Percentiles rank a stretch among this genome's conserved stretches.
These are phyloP conservation scores for Apaloderma vittatum DNA, from an alignment of 2,113 vertebrate genomes.

Conservation along the genomic window DNA sequence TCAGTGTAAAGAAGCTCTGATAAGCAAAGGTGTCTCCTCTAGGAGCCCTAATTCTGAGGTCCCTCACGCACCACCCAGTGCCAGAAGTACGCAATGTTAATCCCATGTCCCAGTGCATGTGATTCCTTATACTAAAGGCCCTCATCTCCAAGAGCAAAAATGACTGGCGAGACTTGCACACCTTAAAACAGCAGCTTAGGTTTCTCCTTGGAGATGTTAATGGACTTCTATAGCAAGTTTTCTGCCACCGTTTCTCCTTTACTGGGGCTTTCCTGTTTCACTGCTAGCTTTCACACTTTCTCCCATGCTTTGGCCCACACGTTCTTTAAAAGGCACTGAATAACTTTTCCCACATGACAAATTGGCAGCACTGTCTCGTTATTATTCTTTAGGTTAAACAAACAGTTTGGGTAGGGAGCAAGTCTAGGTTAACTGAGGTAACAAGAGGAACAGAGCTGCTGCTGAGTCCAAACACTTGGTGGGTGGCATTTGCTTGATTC, in stretches of 20 bases:
- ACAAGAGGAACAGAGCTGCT: constrained; percentile 38
- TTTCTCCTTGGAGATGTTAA: background rate
- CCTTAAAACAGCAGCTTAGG: background rate
- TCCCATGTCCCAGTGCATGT: rapidly evolving
- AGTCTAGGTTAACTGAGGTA: constrained; percentile 62
- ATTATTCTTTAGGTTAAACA: constrained; percentile 68
- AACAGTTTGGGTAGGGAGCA: constrained; percentile 61
- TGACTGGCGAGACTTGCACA: background rate
- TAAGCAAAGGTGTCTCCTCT: background rate
- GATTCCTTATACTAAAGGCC: background rate
- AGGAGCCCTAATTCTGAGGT: background rate
- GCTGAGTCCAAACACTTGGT: constrained; percentile 38
- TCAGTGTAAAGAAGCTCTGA: background rate
- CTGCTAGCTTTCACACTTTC: constrained; percentile 32
- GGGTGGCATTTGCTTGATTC: constrained; percentile 57
- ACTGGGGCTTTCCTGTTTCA: background rate
- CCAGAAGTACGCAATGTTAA: background rate
- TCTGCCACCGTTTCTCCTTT: background rate
- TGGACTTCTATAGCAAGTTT: background rate
- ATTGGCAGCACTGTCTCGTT: constrained; percentile 28
- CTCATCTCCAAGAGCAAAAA: background rate
- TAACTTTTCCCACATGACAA: constrained; percentile 51
- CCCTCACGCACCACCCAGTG: background rate
- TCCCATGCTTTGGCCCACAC: background rate
- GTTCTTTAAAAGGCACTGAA: constrained; percentile 5